These are phyloP conservation scores for Formicarius rufipectus DNA, from an alignment of 2,113 vertebrate species.

Conservation along the genomic window DNA sequence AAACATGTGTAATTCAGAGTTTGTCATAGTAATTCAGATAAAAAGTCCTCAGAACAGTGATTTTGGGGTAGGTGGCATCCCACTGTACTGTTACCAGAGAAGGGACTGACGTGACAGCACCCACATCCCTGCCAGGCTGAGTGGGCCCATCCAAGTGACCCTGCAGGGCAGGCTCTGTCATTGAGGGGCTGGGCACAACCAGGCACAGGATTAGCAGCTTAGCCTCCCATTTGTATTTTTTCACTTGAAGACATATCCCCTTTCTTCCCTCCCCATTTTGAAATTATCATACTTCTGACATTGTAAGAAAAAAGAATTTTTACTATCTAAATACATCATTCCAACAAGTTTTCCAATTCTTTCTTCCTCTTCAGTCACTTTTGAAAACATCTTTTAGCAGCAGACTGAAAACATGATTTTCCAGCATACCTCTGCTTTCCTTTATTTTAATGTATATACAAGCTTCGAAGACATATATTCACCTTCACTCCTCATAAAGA, in stretches of 20 bases:
- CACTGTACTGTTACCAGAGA: not conserved
- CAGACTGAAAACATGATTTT: not conserved
- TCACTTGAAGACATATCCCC: not conserved
- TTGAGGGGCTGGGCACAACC: not conserved
- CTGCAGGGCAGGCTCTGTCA: too few species aligned
- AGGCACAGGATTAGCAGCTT: not conserved
- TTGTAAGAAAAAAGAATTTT: not conserved
- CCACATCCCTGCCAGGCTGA: rapidly evolving
- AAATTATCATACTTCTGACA: not conserved
- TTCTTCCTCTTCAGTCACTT: not conserved
- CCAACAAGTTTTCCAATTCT: not conserved
- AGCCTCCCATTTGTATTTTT: not conserved
- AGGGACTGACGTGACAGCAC: not conserved
- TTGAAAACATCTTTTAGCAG: not conserved
- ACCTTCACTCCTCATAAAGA: not conserved
- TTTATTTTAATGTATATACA: not conserved
- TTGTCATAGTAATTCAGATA: not conserved
- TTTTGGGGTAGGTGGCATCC: not conserved
- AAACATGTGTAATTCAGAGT: not conserved
- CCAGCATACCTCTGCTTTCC: not conserved
- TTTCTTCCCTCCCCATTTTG: not conserved
- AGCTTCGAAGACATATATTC: not conserved
- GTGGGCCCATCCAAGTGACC: too few species aligned
- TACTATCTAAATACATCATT: not conserved
- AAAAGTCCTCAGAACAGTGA: not conserved